Evolutionary conservation across 2,113 vertebrate genomes (phyloP), one percentile per base, ranked within the genome.

Genomic region (Melanerpes formicivorus): DNA sequence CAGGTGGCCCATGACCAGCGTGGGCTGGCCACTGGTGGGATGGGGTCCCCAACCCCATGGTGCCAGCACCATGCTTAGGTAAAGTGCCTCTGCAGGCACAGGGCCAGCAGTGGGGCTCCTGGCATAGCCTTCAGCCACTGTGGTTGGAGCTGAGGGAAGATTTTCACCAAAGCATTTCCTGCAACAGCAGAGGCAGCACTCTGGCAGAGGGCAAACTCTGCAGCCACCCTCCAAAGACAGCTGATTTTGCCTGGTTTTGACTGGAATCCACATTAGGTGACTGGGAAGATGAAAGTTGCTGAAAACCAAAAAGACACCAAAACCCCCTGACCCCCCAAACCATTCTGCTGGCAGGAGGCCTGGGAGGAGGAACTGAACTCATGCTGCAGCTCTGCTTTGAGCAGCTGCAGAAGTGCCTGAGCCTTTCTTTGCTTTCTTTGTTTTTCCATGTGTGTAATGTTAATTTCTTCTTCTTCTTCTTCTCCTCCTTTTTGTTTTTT

Each of bases 401-500:
- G 8, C 58, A 80, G 58, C 30, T 85, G 14, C 88, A 91, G 66
- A 85, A 91, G 67, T 74, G 18, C 69, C 93, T 48, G 22, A 88
- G 54, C 71, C 85, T 93, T 83, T 94, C 83, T 87, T 80, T 91
- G 80, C 90, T 91, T 10, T 15, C 42, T 44, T 44, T 44, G 40
- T 10, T 40, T 40, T 40, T 11, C 55, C 10, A 17, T 86, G 84
- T 64, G 62, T 89, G 32, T 93, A 81, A 97, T 50, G 74, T 95
- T 97, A 95, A 97, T 95, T 90, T 96, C 77, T 96, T 97, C 92
- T 95, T 95, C 89, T 95, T 74, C 95, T 94, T 91, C 90, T 95
- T 83, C 84, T 95, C 88, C 50, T 52, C 50, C 50, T 52, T 52
- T 52, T 22, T 52, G 22, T 52, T 50, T 22, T 96, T 90, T 96